Base-by-base conservation (phyloP, 2,113 vertebrate species). In the Cyprinodon brontotheroides region DNA sequence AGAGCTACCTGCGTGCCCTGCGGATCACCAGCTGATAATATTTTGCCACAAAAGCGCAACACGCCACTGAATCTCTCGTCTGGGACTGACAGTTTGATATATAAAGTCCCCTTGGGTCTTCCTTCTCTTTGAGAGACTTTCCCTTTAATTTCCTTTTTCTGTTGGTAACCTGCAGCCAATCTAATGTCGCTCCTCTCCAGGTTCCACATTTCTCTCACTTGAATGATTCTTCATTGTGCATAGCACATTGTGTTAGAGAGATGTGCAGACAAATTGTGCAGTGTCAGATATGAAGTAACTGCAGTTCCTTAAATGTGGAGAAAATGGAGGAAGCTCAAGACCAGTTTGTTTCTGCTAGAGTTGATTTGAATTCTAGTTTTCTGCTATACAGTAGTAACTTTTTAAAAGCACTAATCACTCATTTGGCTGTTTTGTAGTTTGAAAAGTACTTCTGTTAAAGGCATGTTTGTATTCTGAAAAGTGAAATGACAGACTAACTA, bases 1-100 rank as follows among this genome's bases (percentile, higher is more conserved):
- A 87, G 83, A 86, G 79, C 79, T 89, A 83, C 82, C 86, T 79
- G 74, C 89, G 83, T 89, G 85, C 83, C 79, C 78, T 82, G 80
- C 60, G 77, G 89, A 90, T 90, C 87, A 87, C 87, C 77, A 85
- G 76, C 80, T 92, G 84, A 89, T 91, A 88, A 92, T 89, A 89
- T 90, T 89, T 85, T 91, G 75, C 78, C 86, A 90, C 87, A 88
- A 90, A 89, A 89, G 86, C 91, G 80, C 82, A 89, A 87, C 86
- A 72, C 66, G 11, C 73, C 75, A 83, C 75, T 87, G 88, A 88
- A 91, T 87, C 88, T 87, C 78, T 64, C 82, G 77, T 88, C 78
- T 89, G 81, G 81, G 80, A 57, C 75, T 13, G 38, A 69, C 86
- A 76, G 78, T 81, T 78, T 91, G 82, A 85, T 81, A 83, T 86